Evolutionary conservation across 2,888 invertebrate species (phyloP).

Genomic region (Erebia ligea): DNA sequence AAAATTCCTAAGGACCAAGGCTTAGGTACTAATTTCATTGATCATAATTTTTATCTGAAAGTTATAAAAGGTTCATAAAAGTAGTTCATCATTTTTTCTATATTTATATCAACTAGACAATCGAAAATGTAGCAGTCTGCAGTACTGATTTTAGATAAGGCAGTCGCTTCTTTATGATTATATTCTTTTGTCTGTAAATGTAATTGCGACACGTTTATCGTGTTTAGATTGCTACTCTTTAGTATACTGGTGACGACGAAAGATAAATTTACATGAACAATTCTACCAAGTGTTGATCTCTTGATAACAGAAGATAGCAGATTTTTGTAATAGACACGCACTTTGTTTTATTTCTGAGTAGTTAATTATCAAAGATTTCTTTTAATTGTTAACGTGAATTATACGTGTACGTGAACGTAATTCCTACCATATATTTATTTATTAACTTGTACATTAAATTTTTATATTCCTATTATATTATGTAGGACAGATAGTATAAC

Average conservation of each 20-base stretch:
- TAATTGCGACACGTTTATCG: slow-evolving; percentile 5
- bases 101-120: background rate
- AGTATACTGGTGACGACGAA: slow-evolving; percentile 4
- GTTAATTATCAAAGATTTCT: background rate
- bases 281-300: slow-evolving; percentile 22
- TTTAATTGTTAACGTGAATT: background rate
- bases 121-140: background rate
- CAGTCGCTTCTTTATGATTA: slow-evolving; percentile 5
- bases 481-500: background rate
- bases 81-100: background rate
- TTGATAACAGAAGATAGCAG: slow-evolving; percentile 29
- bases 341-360: slow-evolving; percentile 1
- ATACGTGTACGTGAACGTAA: too few species aligned
- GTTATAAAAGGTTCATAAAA: background rate
- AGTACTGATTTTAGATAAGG: slow-evolving; percentile 4
- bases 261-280: slow-evolving; percentile 18
- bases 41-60: too few species aligned
- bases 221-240: slow-evolving; percentile 2
- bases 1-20: too few species aligned
- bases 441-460: background rate
- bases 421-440: background rate
- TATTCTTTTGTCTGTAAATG: background rate
- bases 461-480: background rate
- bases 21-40: too few species aligned
- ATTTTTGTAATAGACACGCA: slow-evolving; percentile 13